Base-by-base conservation (phyloP, 1,140 invertebrate species). In the Elymnias hypermnestra region DNA sequence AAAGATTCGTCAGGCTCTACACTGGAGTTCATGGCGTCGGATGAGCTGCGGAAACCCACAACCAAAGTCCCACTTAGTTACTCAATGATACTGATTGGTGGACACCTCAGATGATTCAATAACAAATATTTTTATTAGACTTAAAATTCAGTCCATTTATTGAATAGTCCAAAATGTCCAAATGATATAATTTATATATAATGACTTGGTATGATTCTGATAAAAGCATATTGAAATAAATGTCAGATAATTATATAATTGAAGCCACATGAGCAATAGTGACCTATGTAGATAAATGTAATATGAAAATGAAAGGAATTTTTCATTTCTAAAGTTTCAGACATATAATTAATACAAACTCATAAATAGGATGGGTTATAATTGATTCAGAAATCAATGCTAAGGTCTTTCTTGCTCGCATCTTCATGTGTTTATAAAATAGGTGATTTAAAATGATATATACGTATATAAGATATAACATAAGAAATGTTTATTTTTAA, bases 41-140 rank as follows among this genome's bases (percentile, higher is more conserved):
- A 75, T 52, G 82, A 82, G 72, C 86, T 87, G 82, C 61, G 78
- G 83, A 83, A 83, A 83, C 77, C 83, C 83, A 81, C 70, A 83
- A 85, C 79, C 82, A 83, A 82, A 50, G 72, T 65, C 77, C 78
- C 75, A 72, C 78, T 83, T 85, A 85, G 78, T 85, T 78, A 79
- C 76, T 74, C 63, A 74, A 76, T 72, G 69, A 81, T 67, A 60
- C 28, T 52, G 35, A 63, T 60, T 63, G 43, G 21, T 38, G 58
- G 63, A 77, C 69, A 72, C 59, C 37, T 75, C 66, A 81, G 72
- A 76, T 54, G 23, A 39, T 68, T 71, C 67, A 70, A 72, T 59
- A 57, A n/a, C n/a, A n/a, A n/a, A n/a, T n/a, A n/a, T n/a, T n/a
- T n/a, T n/a, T n/a, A n/a, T n/a, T n/a, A n/a, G n/a, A n/a, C n/a